phyloP scores from a whole-genome alignment of 1,140 invertebrate species.

The Andricus grossulariae region DNA sequence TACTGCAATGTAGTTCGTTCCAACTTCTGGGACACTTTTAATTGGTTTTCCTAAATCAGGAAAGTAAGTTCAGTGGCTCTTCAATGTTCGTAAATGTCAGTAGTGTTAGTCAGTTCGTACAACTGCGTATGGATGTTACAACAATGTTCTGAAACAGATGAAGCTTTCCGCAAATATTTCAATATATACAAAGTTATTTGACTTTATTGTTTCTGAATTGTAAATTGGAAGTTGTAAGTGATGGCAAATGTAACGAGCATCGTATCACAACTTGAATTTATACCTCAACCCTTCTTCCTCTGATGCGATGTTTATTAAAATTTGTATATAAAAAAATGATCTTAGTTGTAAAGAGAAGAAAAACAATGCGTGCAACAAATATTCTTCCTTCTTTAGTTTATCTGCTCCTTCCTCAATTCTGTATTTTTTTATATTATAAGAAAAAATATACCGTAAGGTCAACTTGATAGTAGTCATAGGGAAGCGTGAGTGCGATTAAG shows the following conservation, averaged over 20 bases:
- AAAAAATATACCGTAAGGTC: no score
- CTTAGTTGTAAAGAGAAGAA: no score
- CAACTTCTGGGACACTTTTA: slow-evolving; percentile 38
- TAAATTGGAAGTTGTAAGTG: neutral
- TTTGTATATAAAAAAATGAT: no score
- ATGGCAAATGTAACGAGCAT: neutral
- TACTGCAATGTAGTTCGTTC: slow-evolving; percentile 32
- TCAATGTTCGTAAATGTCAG: slow-evolving; percentile 33
- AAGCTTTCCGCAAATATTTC: neutral
- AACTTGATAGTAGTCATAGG: no score
- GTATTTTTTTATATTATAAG: no score
- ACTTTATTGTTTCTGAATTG: neutral
- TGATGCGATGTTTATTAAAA: no score
- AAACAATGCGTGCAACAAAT: no score
- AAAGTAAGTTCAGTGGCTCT: slow-evolving; percentile 15
- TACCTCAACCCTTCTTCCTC: neutral
- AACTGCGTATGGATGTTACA: slow-evolving; percentile 16
- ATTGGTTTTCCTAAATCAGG: slow-evolving; percentile 35
- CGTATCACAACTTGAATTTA: neutral
- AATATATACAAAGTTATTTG: neutral
- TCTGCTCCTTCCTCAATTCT: no score
- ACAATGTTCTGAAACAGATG: neutral
- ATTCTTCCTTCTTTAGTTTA: no score
- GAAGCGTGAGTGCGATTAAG: no score
- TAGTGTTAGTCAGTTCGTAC: slow-evolving; percentile 19